Base-by-base conservation (phyloP, 2,797 vertebrate species). In the Bradypodion ventrale region DNA sequence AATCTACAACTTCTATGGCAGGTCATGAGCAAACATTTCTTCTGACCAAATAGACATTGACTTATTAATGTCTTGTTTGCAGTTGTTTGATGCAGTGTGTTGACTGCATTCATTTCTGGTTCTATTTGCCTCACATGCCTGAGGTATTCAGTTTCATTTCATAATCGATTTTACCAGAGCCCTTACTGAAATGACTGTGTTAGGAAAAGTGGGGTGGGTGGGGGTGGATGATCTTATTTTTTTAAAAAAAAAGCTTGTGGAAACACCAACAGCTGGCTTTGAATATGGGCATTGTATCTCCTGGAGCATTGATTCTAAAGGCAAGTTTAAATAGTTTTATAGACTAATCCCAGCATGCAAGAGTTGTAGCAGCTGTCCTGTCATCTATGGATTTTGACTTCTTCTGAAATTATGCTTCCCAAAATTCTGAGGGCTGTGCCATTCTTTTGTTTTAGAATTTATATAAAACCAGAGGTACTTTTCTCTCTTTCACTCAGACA, bases 281-380 rank as follows among this genome's bases (percentile, higher is more conserved):
- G 27, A 85, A 70, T 81, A 81, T 85, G 73, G 35, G 80, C 75
- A 15, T 2, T 66, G 7, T 59, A 16, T 21, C 52, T 75, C 62
- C 65, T 21, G 42, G n/a, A 68, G 19, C 81, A 65, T 46, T 69
- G 10, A 12, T 60, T n/a, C 9, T 21, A 49, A 76, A 70, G 63
- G 15, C 52, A 75, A 69, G 60, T 80, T 75, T 81, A 76, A 85
- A 85, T 69, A 62, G 42, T 52, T 69, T 8, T 32, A 70, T 16
- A 23, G 56, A 40, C 10, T 75, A 69, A 68, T 68, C 46, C n/a
- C 29, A 69, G 6, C 42, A 37, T 37, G 32, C 59, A 29, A 69
- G 73, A 80, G 69, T 5, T 62, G 6, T 16, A 81, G 25, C 73
- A 75, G 72, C 72, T 81, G 40, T 75, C 52, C 21, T 23, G 29